Base-by-base conservation (phyloP, 2,113 vertebrate species). In the Ovibos moschatus region DNA sequence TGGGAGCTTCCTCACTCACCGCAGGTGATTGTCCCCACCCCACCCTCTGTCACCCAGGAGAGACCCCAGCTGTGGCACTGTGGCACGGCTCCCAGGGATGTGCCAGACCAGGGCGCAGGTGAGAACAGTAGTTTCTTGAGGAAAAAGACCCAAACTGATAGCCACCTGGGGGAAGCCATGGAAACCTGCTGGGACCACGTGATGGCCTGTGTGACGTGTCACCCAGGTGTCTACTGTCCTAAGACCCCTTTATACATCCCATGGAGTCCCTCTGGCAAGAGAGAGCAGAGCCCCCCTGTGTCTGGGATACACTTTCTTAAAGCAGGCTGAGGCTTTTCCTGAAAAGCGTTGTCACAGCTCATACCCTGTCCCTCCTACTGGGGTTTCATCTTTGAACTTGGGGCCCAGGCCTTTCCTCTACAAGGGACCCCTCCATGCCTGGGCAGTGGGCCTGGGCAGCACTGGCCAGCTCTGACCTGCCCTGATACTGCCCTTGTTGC, bases 1-100 rank as follows among this genome's bases (percentile, higher is more conserved):
- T 0, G 99, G 99, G 87, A 99, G 99, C 98, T 99, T 99, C 98
- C 99, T 99, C 98, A 99, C 99, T 58, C 99, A 99, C 98, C 99
- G 99, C 97, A 99, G 99, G 99, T 99, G 98, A 97, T 21, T n/a
- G 9, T 1, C 1, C 2, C 30, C 5, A 0, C 0, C 6, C 36
- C 27, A 28, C 25, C 28, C n/a, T 36, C 13, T 40, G 60, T n/a
- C 64, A 55, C 55, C 47, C 30, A 53, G 21, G 7, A 62, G 83
- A 51, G 55, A 50, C n/a, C 40, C 30, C 55, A 8, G 13, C 60
- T 27, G 28, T 36, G 92, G 57, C 58, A 21, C 16, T 51, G 64
- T 28, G 58, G 78, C 36, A 40, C 19, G 67, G 47, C 43, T 16
- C 16, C 47, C 5, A 47, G 88, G 55, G 78, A 40, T 50, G 40